Percentiles rank a stretch among this genome's conserved stretches.
Evolutionary conservation across 2,797 vertebrate species (phyloP).

Genomic region (Hoplostethus mediterraneus): DNA sequence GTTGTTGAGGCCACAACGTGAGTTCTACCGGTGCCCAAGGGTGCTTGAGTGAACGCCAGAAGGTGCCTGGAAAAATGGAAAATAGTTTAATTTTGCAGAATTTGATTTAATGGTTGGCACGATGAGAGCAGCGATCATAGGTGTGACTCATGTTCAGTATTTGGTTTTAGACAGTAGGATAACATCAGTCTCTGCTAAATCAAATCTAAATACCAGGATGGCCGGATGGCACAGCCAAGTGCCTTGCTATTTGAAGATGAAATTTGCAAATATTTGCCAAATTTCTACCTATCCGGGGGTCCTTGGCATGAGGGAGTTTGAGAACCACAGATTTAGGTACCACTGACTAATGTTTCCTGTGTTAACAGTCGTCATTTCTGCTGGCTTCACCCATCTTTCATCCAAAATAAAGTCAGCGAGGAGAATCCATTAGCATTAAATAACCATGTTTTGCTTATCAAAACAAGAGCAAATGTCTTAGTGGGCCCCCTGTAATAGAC

Average conservation of each 20-base stretch:
- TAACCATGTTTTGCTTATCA: slow-evolving; percentile 50
- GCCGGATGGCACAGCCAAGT: neutral
- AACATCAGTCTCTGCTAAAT: neutral
- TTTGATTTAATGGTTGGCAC: neutral
- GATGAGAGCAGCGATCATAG: neutral
- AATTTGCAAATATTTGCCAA: too few relatives aligned
- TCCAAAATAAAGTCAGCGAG: slow-evolving; percentile 35
- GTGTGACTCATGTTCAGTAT: neutral
- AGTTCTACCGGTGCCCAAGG: too few relatives aligned
- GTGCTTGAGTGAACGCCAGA: too few relatives aligned
- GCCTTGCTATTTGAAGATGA: neutral
- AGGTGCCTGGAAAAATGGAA: neutral
- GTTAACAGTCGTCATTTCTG: slow-evolving; percentile 17
- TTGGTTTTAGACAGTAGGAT: neutral
- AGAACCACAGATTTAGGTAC: slow-evolving; percentile 5
- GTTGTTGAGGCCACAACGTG: too few relatives aligned
- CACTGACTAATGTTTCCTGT: neutral
- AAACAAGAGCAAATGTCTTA: slow-evolving; percentile 50
- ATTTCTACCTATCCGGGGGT: neutral
- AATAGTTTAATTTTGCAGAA: neutral
- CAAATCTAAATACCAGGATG: neutral
- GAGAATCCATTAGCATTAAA: slow-evolving; percentile 47
- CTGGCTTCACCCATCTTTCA: slow-evolving; percentile 7
- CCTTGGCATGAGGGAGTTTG: neutral
- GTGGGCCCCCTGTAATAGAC: slow-evolving; percentile 10